Conservation (phyloP, 1,140 invertebrate species). For the Macrosteles quadrilineatus region DNA sequence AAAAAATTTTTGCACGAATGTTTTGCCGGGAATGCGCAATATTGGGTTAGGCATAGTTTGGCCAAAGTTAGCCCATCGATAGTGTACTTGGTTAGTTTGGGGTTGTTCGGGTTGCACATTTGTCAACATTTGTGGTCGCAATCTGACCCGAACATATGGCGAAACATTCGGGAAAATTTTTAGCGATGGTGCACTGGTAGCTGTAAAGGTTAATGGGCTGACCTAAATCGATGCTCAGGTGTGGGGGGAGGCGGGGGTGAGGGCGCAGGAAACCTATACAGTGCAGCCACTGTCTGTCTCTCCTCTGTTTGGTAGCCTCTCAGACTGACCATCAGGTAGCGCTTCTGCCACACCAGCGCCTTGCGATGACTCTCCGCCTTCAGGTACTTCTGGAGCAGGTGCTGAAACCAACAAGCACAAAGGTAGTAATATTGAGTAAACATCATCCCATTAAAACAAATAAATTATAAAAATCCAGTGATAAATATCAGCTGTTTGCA, state of each 20-base stretch:
- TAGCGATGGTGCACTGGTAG: neutral
- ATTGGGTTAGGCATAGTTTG: neutral
- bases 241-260: neutral
- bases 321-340: slow-evolving; percentile 72
- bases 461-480: too few relatives aligned
- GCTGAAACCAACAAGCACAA: neutral
- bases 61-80: neutral
- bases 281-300: slow-evolving; percentile 41
- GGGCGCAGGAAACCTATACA: neutral
- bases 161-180: neutral
- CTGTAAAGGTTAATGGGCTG: neutral
- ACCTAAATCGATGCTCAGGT: neutral
- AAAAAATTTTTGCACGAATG: too few relatives aligned
- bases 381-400: slow-evolving; percentile 12
- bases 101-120: too few relatives aligned
- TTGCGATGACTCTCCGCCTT: slow-evolving; percentile 78
- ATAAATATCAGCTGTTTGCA: too few relatives aligned
- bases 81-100: too few relatives aligned
- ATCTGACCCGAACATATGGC: neutral
- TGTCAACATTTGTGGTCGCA: too few relatives aligned
- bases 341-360: slow-evolving; percentile 82
- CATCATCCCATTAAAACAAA: too few relatives aligned
- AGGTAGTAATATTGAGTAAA: too few relatives aligned
- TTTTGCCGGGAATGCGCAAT: too few relatives aligned
- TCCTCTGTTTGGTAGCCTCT: slow-evolving; percentile 61